phyloP scores from a whole-genome alignment of 2,113 vertebrate species.

The Callopanchax toddi region DNA sequence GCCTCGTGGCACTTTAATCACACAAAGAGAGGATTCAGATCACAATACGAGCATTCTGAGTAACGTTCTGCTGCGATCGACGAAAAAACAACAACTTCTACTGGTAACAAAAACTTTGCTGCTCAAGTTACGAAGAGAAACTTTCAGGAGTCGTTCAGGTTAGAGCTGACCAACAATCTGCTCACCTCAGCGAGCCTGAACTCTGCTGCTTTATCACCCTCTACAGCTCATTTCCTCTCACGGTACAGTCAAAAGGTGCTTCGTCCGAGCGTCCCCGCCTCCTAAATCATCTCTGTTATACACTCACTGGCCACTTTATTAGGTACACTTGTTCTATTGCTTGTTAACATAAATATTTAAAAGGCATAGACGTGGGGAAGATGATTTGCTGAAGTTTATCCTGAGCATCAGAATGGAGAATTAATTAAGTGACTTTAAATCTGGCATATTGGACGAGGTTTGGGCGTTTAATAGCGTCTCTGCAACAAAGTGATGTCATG shows the following conservation, averaged over 20 bases:
- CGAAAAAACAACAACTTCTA: conserved; percentile 14
- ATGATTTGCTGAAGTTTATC: too few relatives aligned
- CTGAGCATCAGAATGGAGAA: too few relatives aligned
- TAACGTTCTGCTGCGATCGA: background rate
- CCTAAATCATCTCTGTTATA: background rate
- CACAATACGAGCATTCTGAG: too few relatives aligned
- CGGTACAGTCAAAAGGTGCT: background rate
- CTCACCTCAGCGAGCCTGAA: conserved; percentile 12
- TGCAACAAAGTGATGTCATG: too few relatives aligned
- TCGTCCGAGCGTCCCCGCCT: background rate
- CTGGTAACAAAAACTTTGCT: conserved; percentile 10
- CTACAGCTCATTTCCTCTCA: conserved; percentile 7
- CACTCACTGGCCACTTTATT: background rate
- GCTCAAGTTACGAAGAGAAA: conserved; percentile 13
- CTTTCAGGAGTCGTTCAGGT: background rate
- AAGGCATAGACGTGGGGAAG: too few relatives aligned
- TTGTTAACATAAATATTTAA: too few relatives aligned
- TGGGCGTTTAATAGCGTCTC: too few relatives aligned
- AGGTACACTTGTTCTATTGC: too few relatives aligned
- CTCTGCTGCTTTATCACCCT: conserved; percentile 1
- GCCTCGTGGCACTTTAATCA: conserved; percentile 26
- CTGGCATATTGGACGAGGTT: too few relatives aligned
- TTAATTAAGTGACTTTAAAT: too few relatives aligned
- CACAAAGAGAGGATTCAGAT: conserved; percentile 13
- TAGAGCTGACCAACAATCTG: conserved; percentile 32